Base-by-base conservation (phyloP, 2,797 vertebrate species). In the Melanotaenia parkinsoni region DNA sequence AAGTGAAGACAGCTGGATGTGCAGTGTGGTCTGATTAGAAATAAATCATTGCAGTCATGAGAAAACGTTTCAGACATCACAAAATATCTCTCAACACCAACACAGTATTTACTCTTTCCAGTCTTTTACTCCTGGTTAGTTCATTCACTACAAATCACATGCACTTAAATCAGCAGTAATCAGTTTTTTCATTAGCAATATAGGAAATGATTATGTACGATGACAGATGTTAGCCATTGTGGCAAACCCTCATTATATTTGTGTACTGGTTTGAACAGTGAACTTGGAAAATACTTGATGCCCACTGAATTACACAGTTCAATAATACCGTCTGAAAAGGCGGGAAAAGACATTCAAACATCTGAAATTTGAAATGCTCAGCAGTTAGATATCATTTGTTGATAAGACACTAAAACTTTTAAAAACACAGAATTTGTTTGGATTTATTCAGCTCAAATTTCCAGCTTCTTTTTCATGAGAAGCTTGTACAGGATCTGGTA, bases 401-500 rank as follows among this genome's bases (percentile, higher is more conserved):
- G 9, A 60, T 30, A 16, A 56, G 14, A 22, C 70, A 16, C 35
- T 62, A 32, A 67, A 70, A 62, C 18, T 24, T 53, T 7, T 22
- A 3, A 57, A 61, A 67, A 40, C 37, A 57, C 8, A 53, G 37
- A 11, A 2, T 6, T 53, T 12, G 8, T 56, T 56, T 58, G 22
- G 2, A 47, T 4, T 40, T 11, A 1, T 54, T 45, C 3, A 10
- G 2, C 28, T 90, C 73, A 95, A 60, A 96, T 87, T 50, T 96
- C 95, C 1, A 95, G 86, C 84, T 98, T 99, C 88, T 95, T 96
- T 86, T 96, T 97, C 97, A 99, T 96, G 87, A 93, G 93, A 50
- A 99, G 95, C 89, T 97, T 98, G 90, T 99, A 99, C 50, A 98
- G 93, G 83, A 99, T 96, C 93, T 99, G 98, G 91, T 99, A 99